phyloP scores from a whole-genome alignment of 2,888 invertebrate genomes.

The Adelphocoris suturalis region DNA sequence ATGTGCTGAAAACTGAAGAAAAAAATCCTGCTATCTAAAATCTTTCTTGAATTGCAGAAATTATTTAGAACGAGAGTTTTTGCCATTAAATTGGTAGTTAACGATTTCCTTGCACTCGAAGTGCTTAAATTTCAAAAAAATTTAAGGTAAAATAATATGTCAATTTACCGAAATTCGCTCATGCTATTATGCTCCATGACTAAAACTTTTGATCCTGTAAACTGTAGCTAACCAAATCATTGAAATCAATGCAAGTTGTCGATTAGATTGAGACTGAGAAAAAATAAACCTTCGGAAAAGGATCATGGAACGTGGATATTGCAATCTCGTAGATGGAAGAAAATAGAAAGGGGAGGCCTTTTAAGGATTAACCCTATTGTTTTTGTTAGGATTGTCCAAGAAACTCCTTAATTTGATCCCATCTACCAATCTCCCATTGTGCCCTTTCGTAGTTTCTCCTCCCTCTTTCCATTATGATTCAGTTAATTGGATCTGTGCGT shows the following conservation, averaged over 20 bases:
- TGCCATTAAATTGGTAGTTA: too few relatives aligned
- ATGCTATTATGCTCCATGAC: too few relatives aligned
- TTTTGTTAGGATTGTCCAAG: neutral
- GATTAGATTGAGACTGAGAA: neutral
- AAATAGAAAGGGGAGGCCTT: neutral
- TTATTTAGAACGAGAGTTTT: too few relatives aligned
- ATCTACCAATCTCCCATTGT: constrained; percentile 8
- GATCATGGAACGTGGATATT: neutral
- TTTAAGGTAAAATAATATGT: too few relatives aligned
- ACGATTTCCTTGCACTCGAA: too few relatives aligned
- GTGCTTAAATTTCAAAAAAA: too few relatives aligned
- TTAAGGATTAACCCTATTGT: neutral
- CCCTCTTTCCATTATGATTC: neutral
- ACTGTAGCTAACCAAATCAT: too few relatives aligned
- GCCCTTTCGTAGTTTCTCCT: neutral
- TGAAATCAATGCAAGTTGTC: neutral
- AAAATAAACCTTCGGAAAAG: neutral
- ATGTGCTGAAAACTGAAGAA: too few relatives aligned
- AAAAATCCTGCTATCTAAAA: too few relatives aligned
- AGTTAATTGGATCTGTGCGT: neutral
- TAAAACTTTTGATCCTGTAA: too few relatives aligned
- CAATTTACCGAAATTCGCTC: too few relatives aligned
- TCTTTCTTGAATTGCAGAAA: too few relatives aligned
- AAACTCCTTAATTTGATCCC: constrained; percentile 25
- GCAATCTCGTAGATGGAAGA: neutral